Evolutionary conservation across 1,140 invertebrate species (phyloP).

Genomic region (Branchinecta lynchi): DNA sequence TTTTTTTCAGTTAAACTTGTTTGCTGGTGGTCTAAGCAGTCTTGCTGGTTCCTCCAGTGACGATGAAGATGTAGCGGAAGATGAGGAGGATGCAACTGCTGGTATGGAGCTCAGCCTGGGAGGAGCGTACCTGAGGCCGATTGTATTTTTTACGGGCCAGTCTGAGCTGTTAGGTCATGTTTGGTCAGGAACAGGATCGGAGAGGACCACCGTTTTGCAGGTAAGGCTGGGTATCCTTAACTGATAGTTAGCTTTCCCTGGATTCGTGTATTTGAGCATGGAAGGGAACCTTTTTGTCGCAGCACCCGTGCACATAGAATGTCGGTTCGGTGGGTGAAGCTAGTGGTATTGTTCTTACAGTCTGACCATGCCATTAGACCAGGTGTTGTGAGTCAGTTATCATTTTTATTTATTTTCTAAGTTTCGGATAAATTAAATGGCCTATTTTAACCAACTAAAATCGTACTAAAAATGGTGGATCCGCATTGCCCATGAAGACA

Average conservation of each 20-base stretch:
- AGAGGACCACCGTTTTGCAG: constrained; percentile 64
- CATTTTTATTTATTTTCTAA: too few species aligned
- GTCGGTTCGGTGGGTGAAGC: too few species aligned
- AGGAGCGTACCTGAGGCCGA: constrained; percentile 58
- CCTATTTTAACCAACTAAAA: too few species aligned
- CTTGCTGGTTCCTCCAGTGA: constrained; percentile 41
- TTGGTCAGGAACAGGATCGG: constrained; percentile 66
- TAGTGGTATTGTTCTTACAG: too few species aligned
- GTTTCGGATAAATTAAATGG: too few species aligned
- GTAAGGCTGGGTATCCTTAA: constrained; percentile 29
- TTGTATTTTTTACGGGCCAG: constrained; percentile 68
- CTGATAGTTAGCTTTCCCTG: neutral
- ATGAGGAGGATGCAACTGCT: constrained; percentile 47
- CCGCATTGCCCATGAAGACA: too few species aligned
- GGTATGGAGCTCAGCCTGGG: constrained; percentile 68
- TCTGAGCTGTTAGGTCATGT: constrained; percentile 75
- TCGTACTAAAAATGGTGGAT: too few species aligned
- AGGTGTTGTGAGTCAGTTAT: too few species aligned
- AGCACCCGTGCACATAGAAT: too few species aligned
- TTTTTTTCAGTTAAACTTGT: constrained; percentile 50
- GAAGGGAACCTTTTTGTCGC: too few species aligned
- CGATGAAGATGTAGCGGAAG: constrained; percentile 29
- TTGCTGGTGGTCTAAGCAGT: constrained; percentile 55
- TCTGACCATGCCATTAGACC: too few species aligned
- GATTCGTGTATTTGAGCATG: too few species aligned